Evolutionary conservation across 2,113 vertebrate species (phyloP), one percentile per base, ranked within the genome.

Genomic region (Tenebrosternarchus preto): DNA sequence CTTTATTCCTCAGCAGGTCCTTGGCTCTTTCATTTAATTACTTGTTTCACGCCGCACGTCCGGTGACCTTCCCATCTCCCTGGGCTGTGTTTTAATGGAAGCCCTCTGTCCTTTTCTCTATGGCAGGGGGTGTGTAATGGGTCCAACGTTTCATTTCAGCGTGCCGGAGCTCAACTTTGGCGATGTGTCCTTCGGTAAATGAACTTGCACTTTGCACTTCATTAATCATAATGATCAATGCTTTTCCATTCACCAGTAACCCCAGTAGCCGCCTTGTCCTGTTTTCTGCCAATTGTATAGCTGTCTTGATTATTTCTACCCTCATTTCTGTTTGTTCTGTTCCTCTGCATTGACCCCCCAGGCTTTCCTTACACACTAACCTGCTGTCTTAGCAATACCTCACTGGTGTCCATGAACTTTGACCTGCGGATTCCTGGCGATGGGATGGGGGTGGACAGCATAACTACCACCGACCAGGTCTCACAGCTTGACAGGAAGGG

Each of bases 181-280:
- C 2, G 93, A 96, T 1, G 85, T 98, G 83, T 93, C 93, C 70
- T 97, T 94, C 64, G 96, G 95, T 97, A 88, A 93, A 94, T 91
- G 59, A 77, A 70, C 57, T 80, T 66, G 24, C 56, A 60, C 22
- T 80, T 74, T 74, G 55, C 25, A 56, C 50, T 75, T 68, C 55
- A 83, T 80, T 69, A 73, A 56, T 83, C 43, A 71, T 31, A 31
- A 74, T 19, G 33, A 55, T 46, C 31, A 66, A 70, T 55, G 56
- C 56, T 20, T 16, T 39, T 16, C 15, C 12, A 22, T 55, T 70
- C 56, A 71, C 25, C n/a, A 66, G 31, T 43, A 59, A 2, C 39
- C 31, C 43, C 27, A 50, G 22, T 12, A 27, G 11, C 20, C 33
- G 31, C 31, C 31, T 11, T 68, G 17, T 80, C 19, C 6, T 27